Conservation (phyloP, 2,888 invertebrate species). For the Adelognathus sp. region DNA sequence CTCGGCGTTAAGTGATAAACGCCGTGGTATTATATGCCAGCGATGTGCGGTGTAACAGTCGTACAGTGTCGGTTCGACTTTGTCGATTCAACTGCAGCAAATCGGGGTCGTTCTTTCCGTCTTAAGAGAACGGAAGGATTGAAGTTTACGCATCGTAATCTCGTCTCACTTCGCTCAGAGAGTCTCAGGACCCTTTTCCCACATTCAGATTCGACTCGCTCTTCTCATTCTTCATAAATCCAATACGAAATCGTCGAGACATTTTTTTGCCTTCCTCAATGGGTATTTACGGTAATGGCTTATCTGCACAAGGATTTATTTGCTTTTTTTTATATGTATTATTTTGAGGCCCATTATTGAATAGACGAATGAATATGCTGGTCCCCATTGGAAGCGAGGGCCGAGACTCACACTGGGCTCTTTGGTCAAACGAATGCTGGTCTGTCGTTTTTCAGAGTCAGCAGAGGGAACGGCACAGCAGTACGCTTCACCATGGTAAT, state of each 20-base stretch:
- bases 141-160: background rate
- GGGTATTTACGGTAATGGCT: slow-evolving; percentile 17
- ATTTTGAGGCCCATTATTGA: slow-evolving; percentile 28
- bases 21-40: slow-evolving; percentile 16
- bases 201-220: background rate
- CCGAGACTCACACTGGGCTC: background rate
- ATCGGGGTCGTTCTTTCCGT: slow-evolving; percentile 6
- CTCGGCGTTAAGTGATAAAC: slow-evolving; percentile 32
- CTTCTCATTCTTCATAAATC: background rate
- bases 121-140: background rate
- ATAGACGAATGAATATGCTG: slow-evolving; percentile 49
- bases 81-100: slow-evolving; percentile 3
- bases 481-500: background rate
- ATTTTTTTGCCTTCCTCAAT: slow-evolving; percentile 33
- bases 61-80: background rate
- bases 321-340: slow-evolving; percentile 15
- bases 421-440: slow-evolving; percentile 42
- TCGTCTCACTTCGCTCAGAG: background rate
- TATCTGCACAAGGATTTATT: slow-evolving; percentile 42
- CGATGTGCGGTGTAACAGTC: background rate
- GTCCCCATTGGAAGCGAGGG: background rate
- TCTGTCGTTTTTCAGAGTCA: slow-evolving; percentile 44
- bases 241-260: background rate
- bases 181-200: background rate
- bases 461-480: background rate